Percentiles rank a stretch among this genome's conserved stretches.
These are phyloP conservation scores for Cossypha caffra DNA, from an alignment of 2,797 vertebrate genomes.

Conservation along the genomic window DNA sequence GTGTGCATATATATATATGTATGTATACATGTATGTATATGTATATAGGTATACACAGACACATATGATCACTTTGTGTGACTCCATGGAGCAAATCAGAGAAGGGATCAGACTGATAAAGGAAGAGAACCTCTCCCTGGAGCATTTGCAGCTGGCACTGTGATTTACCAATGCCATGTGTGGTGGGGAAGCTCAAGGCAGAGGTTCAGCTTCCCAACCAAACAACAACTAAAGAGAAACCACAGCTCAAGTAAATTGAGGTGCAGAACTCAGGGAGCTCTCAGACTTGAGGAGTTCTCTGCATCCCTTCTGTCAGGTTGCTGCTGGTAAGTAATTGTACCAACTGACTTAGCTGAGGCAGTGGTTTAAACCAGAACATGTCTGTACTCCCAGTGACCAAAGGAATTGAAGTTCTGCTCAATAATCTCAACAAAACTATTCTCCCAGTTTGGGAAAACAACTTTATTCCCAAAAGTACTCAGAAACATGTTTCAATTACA, in stretches of 20 bases:
- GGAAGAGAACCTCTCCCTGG: background rate
- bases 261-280: background rate
- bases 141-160: background rate
- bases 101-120: background rate
- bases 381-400: background rate
- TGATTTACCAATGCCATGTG: accelerated
- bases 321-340: background rate
- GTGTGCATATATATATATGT: accelerated
- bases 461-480: background rate
- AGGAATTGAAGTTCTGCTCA: background rate
- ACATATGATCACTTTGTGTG: background rate
- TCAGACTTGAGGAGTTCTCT: background rate
- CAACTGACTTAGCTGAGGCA: background rate
- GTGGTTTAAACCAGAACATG: background rate
- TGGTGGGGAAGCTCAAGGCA: background rate
- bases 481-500: background rate
- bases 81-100: background rate
- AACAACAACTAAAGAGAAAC: background rate
- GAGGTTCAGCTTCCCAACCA: background rate
- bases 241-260: background rate
- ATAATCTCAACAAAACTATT: background rate
- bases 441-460: background rate
- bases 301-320: background rate
- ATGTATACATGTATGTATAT: no score
- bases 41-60: background rate